phyloP scores from a whole-genome alignment of 2,113 vertebrate species.

The Phaethon lepturus region DNA sequence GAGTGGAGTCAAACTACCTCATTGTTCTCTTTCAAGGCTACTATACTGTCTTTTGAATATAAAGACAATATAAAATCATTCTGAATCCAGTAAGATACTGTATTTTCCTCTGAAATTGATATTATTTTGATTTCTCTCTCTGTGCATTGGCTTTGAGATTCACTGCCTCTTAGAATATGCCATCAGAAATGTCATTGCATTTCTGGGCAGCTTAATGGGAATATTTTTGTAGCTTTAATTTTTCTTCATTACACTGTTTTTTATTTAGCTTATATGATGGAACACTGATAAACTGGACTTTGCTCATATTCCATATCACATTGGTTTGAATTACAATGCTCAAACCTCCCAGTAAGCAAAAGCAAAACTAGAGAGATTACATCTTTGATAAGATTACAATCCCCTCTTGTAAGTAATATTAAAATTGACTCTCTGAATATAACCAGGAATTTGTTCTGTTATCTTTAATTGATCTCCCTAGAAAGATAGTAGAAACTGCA shows the following conservation, averaged over 20 bases:
- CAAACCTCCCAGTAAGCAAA: slow-evolving; percentile 44
- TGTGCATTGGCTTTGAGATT: background rate
- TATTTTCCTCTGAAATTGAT: background rate
- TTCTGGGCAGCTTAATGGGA: background rate
- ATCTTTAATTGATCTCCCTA: slow-evolving; percentile 74
- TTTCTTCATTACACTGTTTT: slow-evolving; percentile 49
- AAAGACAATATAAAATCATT: background rate
- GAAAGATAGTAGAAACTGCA: slow-evolving; percentile 47
- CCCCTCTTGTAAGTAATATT: slow-evolving; percentile 58
- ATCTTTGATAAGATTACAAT: slow-evolving; percentile 63
- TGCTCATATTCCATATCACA: slow-evolving; percentile 29
- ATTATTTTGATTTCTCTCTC: background rate
- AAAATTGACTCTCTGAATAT: slow-evolving; percentile 69
- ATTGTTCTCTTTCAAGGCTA: background rate
- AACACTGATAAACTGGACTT: slow-evolving; percentile 34
- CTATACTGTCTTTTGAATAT: background rate
- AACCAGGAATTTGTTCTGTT: slow-evolving; percentile 68
- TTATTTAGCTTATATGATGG: slow-evolving; percentile 51
- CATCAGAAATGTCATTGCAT: background rate
- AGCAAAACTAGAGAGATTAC: slow-evolving; percentile 58
- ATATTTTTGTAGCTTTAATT: slow-evolving; percentile 15
- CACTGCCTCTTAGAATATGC: background rate
- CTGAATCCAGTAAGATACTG: background rate
- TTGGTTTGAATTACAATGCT: slow-evolving; percentile 53
- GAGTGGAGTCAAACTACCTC: background rate